Percentiles rank a stretch among this genome's conserved stretches.
Conservation (phyloP, 2,113 vertebrate genomes). For the Phalacrocorax carbo region DNA sequence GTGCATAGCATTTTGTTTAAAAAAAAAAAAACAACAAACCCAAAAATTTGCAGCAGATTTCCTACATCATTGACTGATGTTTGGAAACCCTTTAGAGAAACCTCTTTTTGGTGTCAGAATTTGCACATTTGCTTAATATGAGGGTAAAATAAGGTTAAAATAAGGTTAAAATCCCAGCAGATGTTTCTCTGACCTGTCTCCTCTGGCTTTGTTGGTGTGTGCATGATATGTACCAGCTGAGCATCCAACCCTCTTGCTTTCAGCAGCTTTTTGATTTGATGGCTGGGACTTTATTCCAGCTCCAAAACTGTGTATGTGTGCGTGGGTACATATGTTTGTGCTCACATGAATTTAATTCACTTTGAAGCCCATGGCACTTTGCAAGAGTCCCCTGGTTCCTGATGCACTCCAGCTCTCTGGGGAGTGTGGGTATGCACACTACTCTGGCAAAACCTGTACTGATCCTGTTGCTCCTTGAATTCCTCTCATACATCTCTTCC, state of each 20-base stretch:
- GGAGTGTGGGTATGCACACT: not conserved
- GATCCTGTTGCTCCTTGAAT: not conserved
- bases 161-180: not conserved
- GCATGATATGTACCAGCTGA: not conserved
- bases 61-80: not conserved
- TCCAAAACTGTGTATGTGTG: not conserved
- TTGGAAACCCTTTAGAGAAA: conserved; percentile 35
- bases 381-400: not conserved
- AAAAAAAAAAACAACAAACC: not conserved
- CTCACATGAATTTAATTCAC: not conserved
- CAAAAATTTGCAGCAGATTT: not conserved
- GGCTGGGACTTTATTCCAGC: not conserved
- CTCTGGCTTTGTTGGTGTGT: not conserved
- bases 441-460: not conserved
- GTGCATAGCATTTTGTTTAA: not conserved
- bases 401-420: not conserved
- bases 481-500: not conserved
- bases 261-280: conserved; percentile 6
- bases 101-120: not conserved
- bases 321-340: not conserved
- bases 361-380: not conserved
- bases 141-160: not conserved
- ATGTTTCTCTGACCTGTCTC: not conserved
- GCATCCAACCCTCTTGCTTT: not conserved
- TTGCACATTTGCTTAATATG: conserved; percentile 18